A percentile compares a stretch with the other conserved stretches of the same genome.
Conservation (phyloP, 2,797 vertebrate genomes). For the Anomalospiza imberbis region DNA sequence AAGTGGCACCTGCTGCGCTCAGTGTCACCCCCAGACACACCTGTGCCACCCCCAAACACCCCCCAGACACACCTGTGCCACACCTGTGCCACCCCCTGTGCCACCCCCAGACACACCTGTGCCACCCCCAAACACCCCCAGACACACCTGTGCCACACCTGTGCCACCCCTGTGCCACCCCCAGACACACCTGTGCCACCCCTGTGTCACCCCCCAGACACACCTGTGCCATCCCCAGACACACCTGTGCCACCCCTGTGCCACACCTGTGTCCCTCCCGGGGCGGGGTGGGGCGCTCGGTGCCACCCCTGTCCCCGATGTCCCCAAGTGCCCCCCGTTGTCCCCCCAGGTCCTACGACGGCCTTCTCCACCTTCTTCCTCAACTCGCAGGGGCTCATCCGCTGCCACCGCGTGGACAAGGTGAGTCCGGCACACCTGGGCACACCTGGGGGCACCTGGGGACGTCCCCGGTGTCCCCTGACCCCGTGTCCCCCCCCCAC, state of each 20-base stretch:
- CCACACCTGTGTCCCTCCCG: not conserved
- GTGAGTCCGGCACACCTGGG: slow-evolving; percentile 74
- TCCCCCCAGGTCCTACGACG: slow-evolving; percentile 81
- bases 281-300: no score
- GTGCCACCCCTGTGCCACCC: no score
- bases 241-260: not conserved
- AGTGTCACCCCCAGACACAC: no score
- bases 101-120: no score
- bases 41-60: no score
- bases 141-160: not conserved
- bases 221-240: no score
- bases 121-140: no score
- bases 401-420: slow-evolving; percentile 88
- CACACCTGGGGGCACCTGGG: not conserved
- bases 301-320: not conserved
- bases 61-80: no score
- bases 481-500: not conserved
- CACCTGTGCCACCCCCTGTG: not conserved
- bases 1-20: not conserved
- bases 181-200: not conserved
- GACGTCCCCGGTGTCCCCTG: not conserved
- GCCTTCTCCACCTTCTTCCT: slow-evolving; percentile 93
- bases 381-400: slow-evolving; percentile 84
- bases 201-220: no score
- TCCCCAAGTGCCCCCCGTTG: not conserved